These are phyloP conservation scores for Mythimna ferrago DNA, from an alignment of 2,888 invertebrate genomes.

Conservation along the genomic window DNA sequence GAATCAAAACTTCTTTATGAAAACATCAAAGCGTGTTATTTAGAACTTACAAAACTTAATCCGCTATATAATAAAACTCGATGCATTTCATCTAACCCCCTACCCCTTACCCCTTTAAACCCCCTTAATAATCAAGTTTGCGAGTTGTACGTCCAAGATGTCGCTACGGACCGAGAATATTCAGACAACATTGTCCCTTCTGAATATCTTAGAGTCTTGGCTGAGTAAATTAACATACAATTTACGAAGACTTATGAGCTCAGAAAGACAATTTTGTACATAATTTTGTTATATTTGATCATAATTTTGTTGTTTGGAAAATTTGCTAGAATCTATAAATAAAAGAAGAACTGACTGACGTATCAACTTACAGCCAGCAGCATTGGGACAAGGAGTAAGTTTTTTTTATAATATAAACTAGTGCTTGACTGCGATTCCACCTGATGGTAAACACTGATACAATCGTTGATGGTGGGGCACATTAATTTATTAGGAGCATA, in stretches of 20 bases:
- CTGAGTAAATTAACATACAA: slow-evolving; percentile 85
- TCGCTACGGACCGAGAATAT: slow-evolving; percentile 79
- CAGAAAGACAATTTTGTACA: slow-evolving; percentile 61
- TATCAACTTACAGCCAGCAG: no score
- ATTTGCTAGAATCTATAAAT: background rate
- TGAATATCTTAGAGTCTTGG: slow-evolving; percentile 73
- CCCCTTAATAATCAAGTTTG: slow-evolving; percentile 85
- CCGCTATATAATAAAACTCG: slow-evolving; percentile 61
- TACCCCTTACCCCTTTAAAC: slow-evolving; percentile 40
- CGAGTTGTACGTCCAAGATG: slow-evolving; percentile 82
- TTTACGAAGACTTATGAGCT: slow-evolving; percentile 72
- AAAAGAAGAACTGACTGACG: no score
- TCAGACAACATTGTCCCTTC: slow-evolving; percentile 79
- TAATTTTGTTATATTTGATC: slow-evolving; percentile 55
- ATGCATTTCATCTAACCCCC: slow-evolving; percentile 69
- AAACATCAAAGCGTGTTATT: slow-evolving; percentile 27
- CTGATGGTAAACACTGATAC: no score
- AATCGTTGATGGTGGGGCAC: no score
- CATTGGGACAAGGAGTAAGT: no score
- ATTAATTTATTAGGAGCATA: no score
- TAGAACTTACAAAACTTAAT: slow-evolving; percentile 41
- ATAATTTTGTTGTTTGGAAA: slow-evolving; percentile 18
- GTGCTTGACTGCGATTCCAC: no score
- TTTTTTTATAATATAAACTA: no score
- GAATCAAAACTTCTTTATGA: slow-evolving; percentile 32